phyloP scores from a whole-genome alignment of 2,113 vertebrate genomes.

The Alaudala cheleensis region DNA sequence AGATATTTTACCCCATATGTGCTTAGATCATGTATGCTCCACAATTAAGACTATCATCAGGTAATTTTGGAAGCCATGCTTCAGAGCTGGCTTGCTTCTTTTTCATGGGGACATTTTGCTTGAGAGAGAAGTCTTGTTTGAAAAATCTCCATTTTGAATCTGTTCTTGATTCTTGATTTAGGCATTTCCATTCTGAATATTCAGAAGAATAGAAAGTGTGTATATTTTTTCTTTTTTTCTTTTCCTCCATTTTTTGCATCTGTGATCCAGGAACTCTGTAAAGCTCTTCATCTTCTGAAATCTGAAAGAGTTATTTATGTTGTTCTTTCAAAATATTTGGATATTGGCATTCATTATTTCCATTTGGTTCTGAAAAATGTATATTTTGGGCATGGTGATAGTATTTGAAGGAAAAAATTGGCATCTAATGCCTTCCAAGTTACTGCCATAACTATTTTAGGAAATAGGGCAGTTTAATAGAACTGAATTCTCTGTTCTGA shows the following conservation, averaged over 20 bases:
- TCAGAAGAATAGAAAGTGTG: background rate
- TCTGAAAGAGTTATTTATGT: background rate
- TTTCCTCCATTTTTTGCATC: background rate
- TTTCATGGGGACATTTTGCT: background rate
- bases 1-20: background rate
- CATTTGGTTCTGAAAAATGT: background rate
- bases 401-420: background rate
- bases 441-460: background rate
- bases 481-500: background rate
- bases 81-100: background rate
- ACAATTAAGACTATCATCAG: background rate
- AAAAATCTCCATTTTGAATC: background rate
- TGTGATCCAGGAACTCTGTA: background rate
- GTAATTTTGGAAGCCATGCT: background rate
- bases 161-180: background rate
- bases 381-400: background rate
- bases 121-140: background rate
- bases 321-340: background rate
- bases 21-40: accelerated
- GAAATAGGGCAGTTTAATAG: background rate
- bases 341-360: background rate
- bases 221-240: too few relatives aligned
- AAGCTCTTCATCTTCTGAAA: background rate
- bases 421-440: background rate
- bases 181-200: background rate